A percentile compares a stretch with the other conserved stretches of the same genome.
Evolutionary conservation across 2,797 vertebrate species (phyloP).

Genomic region (Craterocephalus amniculus): DNA sequence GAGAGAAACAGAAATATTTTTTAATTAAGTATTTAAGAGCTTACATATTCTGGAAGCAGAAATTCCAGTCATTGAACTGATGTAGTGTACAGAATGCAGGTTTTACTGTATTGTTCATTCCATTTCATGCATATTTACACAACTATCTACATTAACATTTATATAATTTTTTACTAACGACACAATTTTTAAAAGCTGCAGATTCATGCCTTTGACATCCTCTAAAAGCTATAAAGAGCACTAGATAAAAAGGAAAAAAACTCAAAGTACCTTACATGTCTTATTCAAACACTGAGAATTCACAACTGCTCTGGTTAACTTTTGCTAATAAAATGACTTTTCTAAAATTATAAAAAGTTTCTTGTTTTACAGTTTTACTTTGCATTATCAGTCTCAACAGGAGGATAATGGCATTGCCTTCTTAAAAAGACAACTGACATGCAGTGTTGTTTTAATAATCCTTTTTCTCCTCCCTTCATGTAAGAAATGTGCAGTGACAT

Average conservation of each 20-base stretch:
- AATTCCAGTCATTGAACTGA: too few species aligned
- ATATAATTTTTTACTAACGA: too few species aligned
- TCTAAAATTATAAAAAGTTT: not conserved
- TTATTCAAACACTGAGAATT: not conserved
- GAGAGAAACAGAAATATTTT: too few species aligned
- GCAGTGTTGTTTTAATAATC: conserved; percentile 14
- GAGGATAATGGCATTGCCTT: conserved; percentile 36
- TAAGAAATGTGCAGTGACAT: not conserved
- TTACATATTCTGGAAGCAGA: too few species aligned
- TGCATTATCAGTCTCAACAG: conserved; percentile 36
- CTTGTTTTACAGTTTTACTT: conserved; percentile 22
- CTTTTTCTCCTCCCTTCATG: not conserved
- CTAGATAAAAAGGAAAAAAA: not conserved
- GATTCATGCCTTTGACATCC: not conserved
- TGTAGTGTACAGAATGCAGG: too few species aligned
- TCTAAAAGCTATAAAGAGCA: not conserved
- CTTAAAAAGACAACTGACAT: conserved; percentile 13
- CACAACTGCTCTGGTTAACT: not conserved
- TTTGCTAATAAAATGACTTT: not conserved
- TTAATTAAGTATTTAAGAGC: too few species aligned
- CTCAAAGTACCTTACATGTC: not conserved
- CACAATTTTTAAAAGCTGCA: too few species aligned
- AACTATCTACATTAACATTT: too few species aligned
- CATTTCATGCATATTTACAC: too few species aligned
- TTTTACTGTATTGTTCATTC: too few species aligned